Conservation (phyloP, 2,113 vertebrate genomes). For the Otus sunia region DNA sequence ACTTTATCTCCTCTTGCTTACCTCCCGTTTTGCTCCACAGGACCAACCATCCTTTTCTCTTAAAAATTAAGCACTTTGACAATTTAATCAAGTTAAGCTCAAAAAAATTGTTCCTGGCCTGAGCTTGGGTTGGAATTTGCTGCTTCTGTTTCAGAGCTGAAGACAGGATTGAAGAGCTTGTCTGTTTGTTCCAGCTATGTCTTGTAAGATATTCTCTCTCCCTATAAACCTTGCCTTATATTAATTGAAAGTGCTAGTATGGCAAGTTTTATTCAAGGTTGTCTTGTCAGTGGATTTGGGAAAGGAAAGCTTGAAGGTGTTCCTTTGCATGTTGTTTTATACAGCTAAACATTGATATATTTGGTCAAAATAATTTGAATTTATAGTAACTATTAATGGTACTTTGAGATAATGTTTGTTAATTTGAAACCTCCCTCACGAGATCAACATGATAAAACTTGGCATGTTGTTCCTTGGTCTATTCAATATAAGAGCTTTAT, state of each 20-base stretch:
- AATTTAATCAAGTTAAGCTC: slow-evolving; percentile 45
- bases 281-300: neutral
- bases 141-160: slow-evolving; percentile 61
- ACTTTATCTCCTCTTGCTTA: slow-evolving; percentile 44
- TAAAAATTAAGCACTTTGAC: slow-evolving; percentile 52
- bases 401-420: neutral
- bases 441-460: neutral
- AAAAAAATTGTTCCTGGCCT: slow-evolving; percentile 50
- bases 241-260: neutral
- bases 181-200: slow-evolving; percentile 54
- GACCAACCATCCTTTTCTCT: slow-evolving; percentile 44
- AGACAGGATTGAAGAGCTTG: slow-evolving; percentile 56
- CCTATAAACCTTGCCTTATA: slow-evolving; percentile 50
- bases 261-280: slow-evolving; percentile 34
- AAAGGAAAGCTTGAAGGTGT: neutral
- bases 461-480: neutral
- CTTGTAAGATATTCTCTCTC: slow-evolving; percentile 54
- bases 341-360: neutral
- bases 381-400: neutral
- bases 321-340: neutral
- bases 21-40: slow-evolving; percentile 46
- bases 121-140: slow-evolving; percentile 54
- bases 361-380: neutral
- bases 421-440: neutral
- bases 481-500: neutral